These are phyloP conservation scores for Petrocephalus zakoni DNA, from an alignment of 2,113 vertebrate species.

Conservation along the genomic window DNA sequence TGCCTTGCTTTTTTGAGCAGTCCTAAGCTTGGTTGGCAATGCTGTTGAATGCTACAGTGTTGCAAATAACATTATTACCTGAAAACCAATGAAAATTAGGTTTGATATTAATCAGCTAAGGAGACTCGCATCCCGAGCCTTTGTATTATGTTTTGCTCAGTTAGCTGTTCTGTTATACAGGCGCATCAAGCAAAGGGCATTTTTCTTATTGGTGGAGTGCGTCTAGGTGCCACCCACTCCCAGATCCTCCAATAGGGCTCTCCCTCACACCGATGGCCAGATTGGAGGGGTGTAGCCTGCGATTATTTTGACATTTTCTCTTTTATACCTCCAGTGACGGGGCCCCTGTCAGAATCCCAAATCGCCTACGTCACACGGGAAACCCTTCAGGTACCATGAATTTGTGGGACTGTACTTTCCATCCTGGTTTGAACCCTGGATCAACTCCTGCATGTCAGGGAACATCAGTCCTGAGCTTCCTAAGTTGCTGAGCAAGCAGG, in stretches of 20 bases:
- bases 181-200: background rate
- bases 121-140: background rate
- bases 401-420: background rate
- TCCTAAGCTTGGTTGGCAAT: background rate
- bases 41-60: background rate
- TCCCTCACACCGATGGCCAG: background rate
- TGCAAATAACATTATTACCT: background rate
- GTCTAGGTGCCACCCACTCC: background rate
- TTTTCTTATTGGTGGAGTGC: background rate
- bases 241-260: background rate
- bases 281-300: background rate
- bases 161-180: background rate
- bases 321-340: slow-evolving; percentile 72
- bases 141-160: background rate
- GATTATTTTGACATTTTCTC: background rate
- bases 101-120: background rate
- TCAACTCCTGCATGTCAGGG: background rate
- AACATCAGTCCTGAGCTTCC: background rate
- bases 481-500: background rate
- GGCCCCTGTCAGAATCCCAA: slow-evolving; percentile 91
- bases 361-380: slow-evolving; percentile 97
- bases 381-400: slow-evolving; percentile 86
- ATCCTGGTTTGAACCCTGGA: background rate
- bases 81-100: background rate
- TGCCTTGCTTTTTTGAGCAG: background rate